phyloP scores from a whole-genome alignment of 1,140 invertebrate species.

The Anoplolepis gracilipes region DNA sequence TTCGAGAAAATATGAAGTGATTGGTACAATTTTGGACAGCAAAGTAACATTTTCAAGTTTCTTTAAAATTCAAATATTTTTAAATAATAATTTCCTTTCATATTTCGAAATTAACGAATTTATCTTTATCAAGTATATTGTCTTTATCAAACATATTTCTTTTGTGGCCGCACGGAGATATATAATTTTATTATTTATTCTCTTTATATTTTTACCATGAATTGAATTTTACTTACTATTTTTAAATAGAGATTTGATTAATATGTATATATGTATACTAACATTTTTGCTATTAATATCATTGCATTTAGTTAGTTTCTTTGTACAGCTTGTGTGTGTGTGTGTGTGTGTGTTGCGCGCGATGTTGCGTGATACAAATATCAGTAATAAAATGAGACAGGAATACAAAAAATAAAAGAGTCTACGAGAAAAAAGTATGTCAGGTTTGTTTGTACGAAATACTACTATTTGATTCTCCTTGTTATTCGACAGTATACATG shows the following conservation, averaged over 20 bases:
- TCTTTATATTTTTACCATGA: background rate
- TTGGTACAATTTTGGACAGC: conserved; percentile 69
- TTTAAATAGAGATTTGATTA: background rate
- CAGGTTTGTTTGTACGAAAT: background rate
- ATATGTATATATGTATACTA: background rate
- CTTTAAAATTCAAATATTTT: background rate
- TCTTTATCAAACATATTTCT: too few species aligned
- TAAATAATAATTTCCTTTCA: conserved; percentile 18
- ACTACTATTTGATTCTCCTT: conserved; percentile 1
- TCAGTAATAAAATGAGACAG: background rate
- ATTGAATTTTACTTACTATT: background rate
- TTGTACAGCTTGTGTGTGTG: background rate
- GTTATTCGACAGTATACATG: conserved; percentile 47
- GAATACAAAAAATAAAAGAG: background rate
- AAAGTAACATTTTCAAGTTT: conserved; percentile 61
- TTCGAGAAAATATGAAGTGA: conserved; percentile 73
- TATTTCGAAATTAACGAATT: conserved; percentile 13
- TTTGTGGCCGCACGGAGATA: background rate
- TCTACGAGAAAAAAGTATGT: background rate
- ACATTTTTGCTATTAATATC: background rate
- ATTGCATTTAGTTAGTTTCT: background rate
- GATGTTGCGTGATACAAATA: background rate
- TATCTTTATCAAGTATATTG: background rate
- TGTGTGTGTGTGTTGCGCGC: too few species aligned
- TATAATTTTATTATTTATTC: background rate